Base-by-base conservation (phyloP, 2,888 invertebrate species). In the Cryptus armator region DNA sequence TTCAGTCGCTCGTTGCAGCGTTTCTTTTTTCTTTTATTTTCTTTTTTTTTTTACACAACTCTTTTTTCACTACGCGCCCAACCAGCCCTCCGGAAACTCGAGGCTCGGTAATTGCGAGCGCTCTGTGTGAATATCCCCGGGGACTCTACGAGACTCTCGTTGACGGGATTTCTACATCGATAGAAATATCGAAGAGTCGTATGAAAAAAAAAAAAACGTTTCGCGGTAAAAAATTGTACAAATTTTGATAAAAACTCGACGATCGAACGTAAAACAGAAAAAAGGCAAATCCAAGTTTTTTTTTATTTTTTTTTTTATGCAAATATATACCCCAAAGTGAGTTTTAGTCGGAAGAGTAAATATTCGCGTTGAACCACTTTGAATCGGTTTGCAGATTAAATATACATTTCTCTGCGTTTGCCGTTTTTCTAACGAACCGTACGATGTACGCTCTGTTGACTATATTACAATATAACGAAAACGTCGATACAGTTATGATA, bases 41-140 rank as follows among this genome's bases (percentile, higher is more conserved):
- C n/a, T n/a, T 59, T 32, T 29, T 16, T 74, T 62, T 64, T 59
- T 46, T 32, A n/a, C 4, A 32, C 7, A 32, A 37, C 16, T 9
- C 53, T 53, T 53, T 37, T 37, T 53, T 71, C 51, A 37, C 16
- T 5, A 14, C 51, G 51, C 2, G 53, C 16, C 29, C 71, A 43
- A 71, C 53, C 16, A 53, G 53, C 71, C 4, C n/a, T 53, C 53
- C 53, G 29, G 43, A 43, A 43, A 12, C 44, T 24, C 59, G 44
- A 32, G 32, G 56, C 74, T 62, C 75, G 53, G 24, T 75, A 75
- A 75, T 64, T 75, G 75, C 56, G 19, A 71, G 12, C 71, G 4
- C 37, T 37, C 24, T 56, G 56, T 5, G 56, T 16, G 19, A 10
- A 12, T 3, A 56, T 19, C 10, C 24, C 16, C 53, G 16, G 9